Evolutionary conservation across 1,140 invertebrate species (phyloP), one percentile per base, ranked within the genome.

Genomic region (Bombus cullumanus): DNA sequence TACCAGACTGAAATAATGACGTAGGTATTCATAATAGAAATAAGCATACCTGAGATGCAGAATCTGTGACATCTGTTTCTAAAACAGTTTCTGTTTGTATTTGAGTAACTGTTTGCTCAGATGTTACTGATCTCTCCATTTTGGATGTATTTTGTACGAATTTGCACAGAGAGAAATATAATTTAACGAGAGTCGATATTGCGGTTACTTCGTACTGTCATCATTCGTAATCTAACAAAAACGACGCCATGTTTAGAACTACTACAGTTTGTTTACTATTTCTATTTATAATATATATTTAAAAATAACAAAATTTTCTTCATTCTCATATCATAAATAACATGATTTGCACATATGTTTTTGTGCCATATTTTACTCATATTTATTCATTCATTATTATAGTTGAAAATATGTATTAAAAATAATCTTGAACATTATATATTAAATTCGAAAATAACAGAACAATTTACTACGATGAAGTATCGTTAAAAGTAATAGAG

Each of bases 51-150:
- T 93, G 92, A 62, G 92, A 77, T 53, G 81, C 88, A 72, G 88
- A 88, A 68, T 94, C 93, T 28, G 73, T 84, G 68, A 91, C 83
- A 83, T 93, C 92, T 57, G 84, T 86, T 72, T 92, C 88, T 59
- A 92, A 88, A 81, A 94, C 86, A 1, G 92, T 93, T 81, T 93
- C 92, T n/a, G 92, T 93, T 78, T 92, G 92, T 34, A 89, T 89
- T 87, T 93, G 92, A 47, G 87, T 91, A 57, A 89, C 86, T 13
- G 92, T 87, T 53, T 92, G 91, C 13, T 92, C 92, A 64, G 91
- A 87, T 86, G 93, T 91, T 57, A 81, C 86, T 64, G 88, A 69
- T 85, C 90, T 92, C 73, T 90, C 89, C 86, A 92, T 92, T 34
- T 81, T 69, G 68, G 39, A 66, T 64, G 39, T 57, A 78, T 68